A percentile compares a stretch with the other conserved stretches of the same genome.
These are phyloP conservation scores for Vanessa tameamea DNA, from an alignment of 1,140 invertebrate species.

Conservation along the genomic window DNA sequence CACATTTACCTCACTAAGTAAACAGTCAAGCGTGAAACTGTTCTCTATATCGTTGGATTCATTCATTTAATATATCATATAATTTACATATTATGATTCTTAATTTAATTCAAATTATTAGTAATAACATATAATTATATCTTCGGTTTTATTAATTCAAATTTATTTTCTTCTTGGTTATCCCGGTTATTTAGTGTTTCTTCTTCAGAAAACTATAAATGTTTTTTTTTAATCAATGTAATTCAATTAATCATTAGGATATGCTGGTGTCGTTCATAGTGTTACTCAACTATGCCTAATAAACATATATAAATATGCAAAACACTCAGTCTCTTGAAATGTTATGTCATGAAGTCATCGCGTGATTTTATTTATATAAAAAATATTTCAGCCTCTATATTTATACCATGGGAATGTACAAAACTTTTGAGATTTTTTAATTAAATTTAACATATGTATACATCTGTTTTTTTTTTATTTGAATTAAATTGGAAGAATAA, in stretches of 20 bases:
- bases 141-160: too few relatives aligned
- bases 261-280: neutral
- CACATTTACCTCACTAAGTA: conserved; percentile 23
- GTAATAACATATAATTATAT: too few relatives aligned
- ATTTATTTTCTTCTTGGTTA: too few relatives aligned
- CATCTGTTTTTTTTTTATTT: too few relatives aligned
- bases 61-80: neutral
- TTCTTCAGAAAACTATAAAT: too few relatives aligned
- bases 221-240: too few relatives aligned
- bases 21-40: conserved; percentile 4
- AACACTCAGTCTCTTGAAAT: neutral
- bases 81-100: neutral
- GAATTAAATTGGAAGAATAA: too few relatives aligned
- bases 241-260: too few relatives aligned
- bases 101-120: too few relatives aligned
- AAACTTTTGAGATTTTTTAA: too few relatives aligned
- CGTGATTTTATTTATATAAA: conserved; percentile 7
- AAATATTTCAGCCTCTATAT: neutral
- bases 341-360: conserved; percentile 5
- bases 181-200: too few relatives aligned
- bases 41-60: conserved; percentile 9
- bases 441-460: too few relatives aligned
- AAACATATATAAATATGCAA: conserved; percentile 1
- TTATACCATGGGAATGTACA: neutral
- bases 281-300: conserved; percentile 2